Conservation (phyloP, 2,113 vertebrate genomes). For the Boulengeromyrus knoepffleri region DNA sequence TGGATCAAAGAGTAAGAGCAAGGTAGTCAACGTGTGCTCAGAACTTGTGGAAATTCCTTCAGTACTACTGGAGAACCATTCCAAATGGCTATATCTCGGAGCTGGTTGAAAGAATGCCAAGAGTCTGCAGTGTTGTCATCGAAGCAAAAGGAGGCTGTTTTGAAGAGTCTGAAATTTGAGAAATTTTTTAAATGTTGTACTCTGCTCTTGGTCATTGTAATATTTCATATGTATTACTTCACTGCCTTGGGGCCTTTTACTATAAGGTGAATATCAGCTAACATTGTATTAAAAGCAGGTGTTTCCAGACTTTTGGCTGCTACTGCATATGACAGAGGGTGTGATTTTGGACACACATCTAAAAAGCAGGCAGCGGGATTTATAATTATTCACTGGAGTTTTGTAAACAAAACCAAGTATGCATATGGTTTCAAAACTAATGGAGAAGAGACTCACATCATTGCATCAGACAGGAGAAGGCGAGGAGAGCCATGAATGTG, state of each 20-base stretch:
- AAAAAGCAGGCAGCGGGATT: neutral
- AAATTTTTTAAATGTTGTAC: no score
- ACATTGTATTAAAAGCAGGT: neutral
- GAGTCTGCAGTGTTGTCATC: no score
- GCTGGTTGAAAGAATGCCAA: no score
- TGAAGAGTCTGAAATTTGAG: no score
- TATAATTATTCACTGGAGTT: neutral
- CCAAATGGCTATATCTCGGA: no score
- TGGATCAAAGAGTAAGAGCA: no score
- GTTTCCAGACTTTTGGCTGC: neutral
- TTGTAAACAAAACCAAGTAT: neutral
- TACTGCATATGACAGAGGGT: neutral
- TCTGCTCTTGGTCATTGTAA: no score
- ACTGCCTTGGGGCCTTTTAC: neutral
- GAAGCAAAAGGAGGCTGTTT: no score
- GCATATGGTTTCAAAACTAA: neutral
- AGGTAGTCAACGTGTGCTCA: neutral
- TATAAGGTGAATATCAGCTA: neutral
- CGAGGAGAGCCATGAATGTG: neutral
- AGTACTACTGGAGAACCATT: neutral
- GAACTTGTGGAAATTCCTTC: neutral
- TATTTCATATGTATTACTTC: no score
- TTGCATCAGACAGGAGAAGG: neutral
- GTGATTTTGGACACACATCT: neutral
- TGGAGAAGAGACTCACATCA: neutral